These are phyloP conservation scores for Nineta flava DNA, from an alignment of 2,888 invertebrate species.

Conservation along the genomic window DNA sequence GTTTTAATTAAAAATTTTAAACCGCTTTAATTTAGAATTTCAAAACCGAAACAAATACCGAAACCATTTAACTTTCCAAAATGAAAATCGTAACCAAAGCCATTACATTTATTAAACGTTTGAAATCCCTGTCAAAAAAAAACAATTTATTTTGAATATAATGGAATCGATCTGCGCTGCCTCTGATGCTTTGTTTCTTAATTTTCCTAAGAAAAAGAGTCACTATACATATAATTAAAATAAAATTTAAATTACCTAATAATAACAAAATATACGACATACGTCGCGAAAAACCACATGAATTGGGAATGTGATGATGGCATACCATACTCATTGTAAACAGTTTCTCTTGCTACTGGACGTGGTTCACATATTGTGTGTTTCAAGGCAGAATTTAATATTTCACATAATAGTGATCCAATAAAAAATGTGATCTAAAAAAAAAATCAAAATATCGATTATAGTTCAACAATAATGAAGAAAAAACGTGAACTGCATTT, in stretches of 20 bases:
- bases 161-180: too few relatives aligned
- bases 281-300: conserved; percentile 80
- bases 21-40: too few relatives aligned
- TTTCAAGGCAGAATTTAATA: conserved; percentile 63
- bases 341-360: conserved; percentile 49
- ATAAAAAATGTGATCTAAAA: conserved; percentile 70
- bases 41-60: too few relatives aligned
- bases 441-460: conserved; percentile 11
- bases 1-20: too few relatives aligned
- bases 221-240: neutral
- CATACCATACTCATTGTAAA: conserved; percentile 73
- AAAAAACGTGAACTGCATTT: too few relatives aligned
- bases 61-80: too few relatives aligned
- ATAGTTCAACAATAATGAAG: neutral
- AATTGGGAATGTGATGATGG: conserved; percentile 85
- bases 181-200: too few relatives aligned
- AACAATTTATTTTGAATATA: too few relatives aligned
- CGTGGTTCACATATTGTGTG: conserved; percentile 66
- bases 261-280: conserved; percentile 69
- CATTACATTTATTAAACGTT: too few relatives aligned
- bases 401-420: conserved; percentile 64
- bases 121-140: too few relatives aligned
- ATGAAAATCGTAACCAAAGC: too few relatives aligned
- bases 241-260: conserved; percentile 46
- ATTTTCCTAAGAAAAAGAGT: too few relatives aligned